Conservation (phyloP, 1,140 invertebrate genomes). For the Ceratosolen solmsi region DNA sequence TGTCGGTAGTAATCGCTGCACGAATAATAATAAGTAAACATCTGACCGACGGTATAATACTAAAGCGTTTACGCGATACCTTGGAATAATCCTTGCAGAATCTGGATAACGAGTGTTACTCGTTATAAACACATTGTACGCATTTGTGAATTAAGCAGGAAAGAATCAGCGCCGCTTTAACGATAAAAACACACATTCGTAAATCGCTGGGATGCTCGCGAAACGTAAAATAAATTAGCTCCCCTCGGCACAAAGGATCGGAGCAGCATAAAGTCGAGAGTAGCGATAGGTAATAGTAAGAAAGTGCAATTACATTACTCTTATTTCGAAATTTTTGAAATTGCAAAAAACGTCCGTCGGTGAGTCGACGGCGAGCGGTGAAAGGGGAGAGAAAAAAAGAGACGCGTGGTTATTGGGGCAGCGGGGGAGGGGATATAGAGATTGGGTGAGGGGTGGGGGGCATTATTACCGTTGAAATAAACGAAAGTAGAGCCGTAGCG, state of each 20-base stretch:
- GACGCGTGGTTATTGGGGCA: too few relatives aligned
- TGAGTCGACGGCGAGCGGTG: not conserved
- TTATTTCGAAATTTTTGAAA: constrained; percentile 6
- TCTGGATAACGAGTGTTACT: constrained; percentile 19
- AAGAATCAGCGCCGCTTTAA: not conserved
- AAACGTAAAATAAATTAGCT: constrained; percentile 24
- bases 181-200: not conserved
- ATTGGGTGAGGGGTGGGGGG: not conserved
- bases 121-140: constrained; percentile 4
- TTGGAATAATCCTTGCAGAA: constrained; percentile 3
- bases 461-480: constrained; percentile 27
- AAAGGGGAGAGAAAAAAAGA: too few relatives aligned
- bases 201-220: not conserved
- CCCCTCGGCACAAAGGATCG: not conserved
- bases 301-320: not conserved
- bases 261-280: not conserved
- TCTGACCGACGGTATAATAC: not conserved
- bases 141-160: constrained; percentile 10
- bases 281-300: not conserved
- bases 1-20: not conserved
- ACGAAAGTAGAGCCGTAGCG: constrained; percentile 17
- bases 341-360: not conserved
- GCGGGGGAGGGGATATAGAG: not conserved
- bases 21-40: constrained; percentile 5
- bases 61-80: not conserved